Conservation (phyloP, 2,888 invertebrate genomes). For the Pyrrhia umbra region DNA sequence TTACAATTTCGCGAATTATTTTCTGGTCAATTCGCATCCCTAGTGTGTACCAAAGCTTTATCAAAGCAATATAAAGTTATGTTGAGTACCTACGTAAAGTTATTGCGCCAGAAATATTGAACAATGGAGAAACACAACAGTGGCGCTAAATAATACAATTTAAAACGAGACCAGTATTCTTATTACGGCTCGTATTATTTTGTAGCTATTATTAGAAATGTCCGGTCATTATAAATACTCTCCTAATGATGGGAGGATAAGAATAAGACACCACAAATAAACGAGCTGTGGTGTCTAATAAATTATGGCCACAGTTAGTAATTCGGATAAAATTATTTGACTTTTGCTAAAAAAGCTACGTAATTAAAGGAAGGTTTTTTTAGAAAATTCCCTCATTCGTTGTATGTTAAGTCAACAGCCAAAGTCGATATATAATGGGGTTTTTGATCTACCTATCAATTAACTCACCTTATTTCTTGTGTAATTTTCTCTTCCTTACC, state of each 20-base stretch:
- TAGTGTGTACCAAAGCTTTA: slow-evolving; percentile 1
- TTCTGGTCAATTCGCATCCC: neutral
- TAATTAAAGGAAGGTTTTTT: too few species aligned
- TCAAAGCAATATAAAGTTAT: slow-evolving; percentile 24
- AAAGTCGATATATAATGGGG: too few species aligned
- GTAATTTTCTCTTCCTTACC: too few species aligned
- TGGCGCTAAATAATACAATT: neutral
- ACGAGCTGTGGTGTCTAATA: slow-evolving; percentile 1
- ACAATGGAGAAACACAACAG: slow-evolving; percentile 10
- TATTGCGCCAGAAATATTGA: slow-evolving; percentile 22
- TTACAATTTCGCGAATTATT: neutral
- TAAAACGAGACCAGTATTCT: neutral
- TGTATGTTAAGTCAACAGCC: too few species aligned
- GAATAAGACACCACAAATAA: neutral
- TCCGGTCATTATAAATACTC: neutral
- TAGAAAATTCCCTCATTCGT: too few species aligned
- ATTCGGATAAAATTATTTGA: neutral
- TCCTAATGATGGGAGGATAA: slow-evolving; percentile 5
- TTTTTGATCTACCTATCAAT: too few species aligned
- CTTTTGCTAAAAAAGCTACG: neutral
- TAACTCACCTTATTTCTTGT: too few species aligned
- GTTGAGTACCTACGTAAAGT: neutral
- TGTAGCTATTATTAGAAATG: neutral
- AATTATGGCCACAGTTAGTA: neutral
- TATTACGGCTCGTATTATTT: neutral